Evolutionary conservation across 1,140 invertebrate species (phyloP).

Genomic region (Colletes gigas): DNA sequence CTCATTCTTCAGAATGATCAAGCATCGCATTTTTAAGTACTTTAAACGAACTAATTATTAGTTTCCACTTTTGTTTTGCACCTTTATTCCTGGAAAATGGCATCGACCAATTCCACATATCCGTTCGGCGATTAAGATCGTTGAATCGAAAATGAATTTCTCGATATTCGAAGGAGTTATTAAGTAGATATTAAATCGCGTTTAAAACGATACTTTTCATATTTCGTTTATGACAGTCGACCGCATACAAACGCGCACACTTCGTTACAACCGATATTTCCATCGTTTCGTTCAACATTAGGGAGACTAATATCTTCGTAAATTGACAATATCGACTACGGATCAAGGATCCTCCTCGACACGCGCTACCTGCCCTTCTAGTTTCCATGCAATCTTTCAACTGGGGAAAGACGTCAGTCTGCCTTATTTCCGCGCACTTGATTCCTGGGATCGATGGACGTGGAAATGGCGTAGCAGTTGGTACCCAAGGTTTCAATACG

Average conservation of each 20-base stretch:
- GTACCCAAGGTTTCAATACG: conserved; percentile 52
- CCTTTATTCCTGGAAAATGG: too few species aligned
- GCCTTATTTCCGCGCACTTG: conserved; percentile 59
- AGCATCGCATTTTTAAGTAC: too few species aligned
- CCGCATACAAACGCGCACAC: too few species aligned
- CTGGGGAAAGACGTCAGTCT: conserved; percentile 42
- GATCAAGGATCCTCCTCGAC: neutral
- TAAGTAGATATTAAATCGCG: neutral
- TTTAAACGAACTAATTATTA: too few species aligned
- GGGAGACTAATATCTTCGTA: conserved; percentile 21
- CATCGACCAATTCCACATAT: too few species aligned
- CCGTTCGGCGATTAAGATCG: too few species aligned
- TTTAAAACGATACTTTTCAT: neutral
- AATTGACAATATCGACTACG: conserved; percentile 24
- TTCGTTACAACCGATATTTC: neutral
- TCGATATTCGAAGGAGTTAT: neutral
- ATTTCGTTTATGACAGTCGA: neutral
- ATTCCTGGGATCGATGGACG: conserved; percentile 61
- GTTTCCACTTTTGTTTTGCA: too few species aligned
- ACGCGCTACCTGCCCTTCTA: conserved; percentile 25
- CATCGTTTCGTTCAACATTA: neutral
- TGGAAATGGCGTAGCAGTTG: conserved; percentile 53
- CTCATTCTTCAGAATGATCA: too few species aligned
- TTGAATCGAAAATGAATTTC: too few species aligned
- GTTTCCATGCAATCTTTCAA: conserved; percentile 53